These are phyloP conservation scores for Eueides isabella DNA, from an alignment of 1,140 invertebrate genomes.

Conservation along the genomic window DNA sequence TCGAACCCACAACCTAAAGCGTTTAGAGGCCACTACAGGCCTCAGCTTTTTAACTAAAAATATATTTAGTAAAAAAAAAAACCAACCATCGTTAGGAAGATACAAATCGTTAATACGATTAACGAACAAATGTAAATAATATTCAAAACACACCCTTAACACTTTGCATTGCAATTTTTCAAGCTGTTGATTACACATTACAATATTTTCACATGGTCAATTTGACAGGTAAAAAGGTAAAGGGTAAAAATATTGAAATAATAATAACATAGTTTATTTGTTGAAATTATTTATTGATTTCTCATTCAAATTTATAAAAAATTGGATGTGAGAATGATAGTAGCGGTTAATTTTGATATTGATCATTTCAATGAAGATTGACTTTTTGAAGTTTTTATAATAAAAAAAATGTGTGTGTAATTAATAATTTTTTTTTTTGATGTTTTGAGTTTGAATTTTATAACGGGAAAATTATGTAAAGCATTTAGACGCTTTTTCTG, in stretches of 20 bases:
- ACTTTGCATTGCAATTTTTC: background rate
- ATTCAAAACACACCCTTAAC: background rate
- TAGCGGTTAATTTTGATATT: background rate
- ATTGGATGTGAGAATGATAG: background rate
- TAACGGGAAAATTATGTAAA: too few relatives aligned
- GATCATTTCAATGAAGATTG: background rate
- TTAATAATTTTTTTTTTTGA: background rate
- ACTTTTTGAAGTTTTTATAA: background rate
- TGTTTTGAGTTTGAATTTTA: background rate
- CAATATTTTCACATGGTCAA: conserved; percentile 65
- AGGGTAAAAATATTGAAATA: conserved; percentile 9
- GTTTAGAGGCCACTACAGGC: too few relatives aligned
- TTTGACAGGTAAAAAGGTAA: conserved; percentile 59
- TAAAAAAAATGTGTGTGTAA: background rate
- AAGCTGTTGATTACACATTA: conserved; percentile 2
- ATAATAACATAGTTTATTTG: conserved; percentile 38
- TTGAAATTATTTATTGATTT: conserved; percentile 35
- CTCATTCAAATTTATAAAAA: background rate
- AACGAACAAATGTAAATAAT: background rate
- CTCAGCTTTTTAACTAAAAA: too few relatives aligned
- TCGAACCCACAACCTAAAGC: too few relatives aligned
- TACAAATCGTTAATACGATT: background rate
- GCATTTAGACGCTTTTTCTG: too few relatives aligned
- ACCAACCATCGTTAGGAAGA: background rate
- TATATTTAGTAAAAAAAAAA: too few relatives aligned